Evolutionary conservation across 2,113 vertebrate species (phyloP), one percentile per base, ranked within the genome.

Genomic region (Osmerus mordax): DNA sequence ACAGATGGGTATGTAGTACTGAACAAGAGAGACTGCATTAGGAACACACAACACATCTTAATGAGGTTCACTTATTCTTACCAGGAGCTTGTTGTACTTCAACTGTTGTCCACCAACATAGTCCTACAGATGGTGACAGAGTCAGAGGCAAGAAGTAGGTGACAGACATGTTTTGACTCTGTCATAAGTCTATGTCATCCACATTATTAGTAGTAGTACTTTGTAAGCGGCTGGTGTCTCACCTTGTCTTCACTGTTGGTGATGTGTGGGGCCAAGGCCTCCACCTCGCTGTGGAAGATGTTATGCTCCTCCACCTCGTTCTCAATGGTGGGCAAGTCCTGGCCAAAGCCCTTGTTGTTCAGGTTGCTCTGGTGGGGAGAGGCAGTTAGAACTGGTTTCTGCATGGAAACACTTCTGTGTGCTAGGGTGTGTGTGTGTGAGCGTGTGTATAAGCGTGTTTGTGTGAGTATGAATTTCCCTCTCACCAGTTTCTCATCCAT

Each of bases 201-300:
- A 47, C 41, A 47, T 5, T 47, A 47, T 47, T 47, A 47, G 41
- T 11, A 47, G 41, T 47, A 11, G 41, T 47, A 47, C 41, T 47
- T 12, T 11, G 41, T 9, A 47, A 47, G 41, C 16, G 21, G 21
- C 28, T 32, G 41, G 12, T 47, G 8, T 12, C 3, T 62, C 80
- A 95, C 96, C 94, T 95, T 94, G 86, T 89, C 92, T 16, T 86
- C 83, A 0, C 90, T 85, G 66, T 93, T 87, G 77, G 86, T 73
- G 64, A 99, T 88, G 75, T 96, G 95, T 0, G 95, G 94, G 68
- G 95, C 95, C 1, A 99, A 91, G 66, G 96, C 96, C 91, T 98
- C 96, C 85, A 99, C 95, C 85, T 99, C 97, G 0, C 97, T 98
- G 86, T 98, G 95, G 82, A 98, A 97, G 87, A 99, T 95, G 85